Base-by-base conservation (phyloP, 64 coral and sea anemone species). In the Stichodactyla mertensii region DNA sequence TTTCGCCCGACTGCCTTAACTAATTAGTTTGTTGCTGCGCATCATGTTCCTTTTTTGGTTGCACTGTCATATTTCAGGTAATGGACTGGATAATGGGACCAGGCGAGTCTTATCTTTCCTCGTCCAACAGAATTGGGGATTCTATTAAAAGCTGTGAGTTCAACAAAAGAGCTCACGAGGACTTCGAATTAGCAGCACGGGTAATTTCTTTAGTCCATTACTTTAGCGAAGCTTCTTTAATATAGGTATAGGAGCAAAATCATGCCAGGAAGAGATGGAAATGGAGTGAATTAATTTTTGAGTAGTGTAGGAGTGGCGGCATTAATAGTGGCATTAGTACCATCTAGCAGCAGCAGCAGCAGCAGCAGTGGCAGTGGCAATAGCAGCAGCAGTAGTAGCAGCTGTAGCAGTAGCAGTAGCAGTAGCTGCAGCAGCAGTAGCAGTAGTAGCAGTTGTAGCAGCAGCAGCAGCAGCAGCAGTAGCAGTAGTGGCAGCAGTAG, bases 151-250 rank as follows among this genome's bases (percentile, higher is more conserved):
- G 62, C 66, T 92, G 90, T 70, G 97, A 99, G 70, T 82, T 87
- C 58, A 60, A 92, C 16, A 90, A 82, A 77, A 92, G 87, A 88
- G 88, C 94, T 90, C 97, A 99, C 64, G 97, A 95, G 53, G 97
- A 99, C 57, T 99, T 99, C 86, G 97, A 99, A 86, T 28, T 90
- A 9, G 83, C 88, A 80, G 93, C 97, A 86, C 91, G 93, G 90
- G 97, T 99, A 83, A 82, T 71, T 77, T 45, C 36, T 45, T 45
- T 12, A 71, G 13, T 22, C 7, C 67, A 52, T 81, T 81, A n/a
- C 52, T 54, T 12, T 81, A 36, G 27, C 26, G 16, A 22, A 26
- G 15, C 27, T 28, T 24, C 4, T 74, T 10, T 74, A 11, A 27
- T 27, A 74, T n/a, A 66, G 22, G 20, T 7, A 66, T 31, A 66